Evolutionary conservation across 92 coral and sea anemone species (phyloP).

Genomic region (Heteractis magnifica): DNA sequence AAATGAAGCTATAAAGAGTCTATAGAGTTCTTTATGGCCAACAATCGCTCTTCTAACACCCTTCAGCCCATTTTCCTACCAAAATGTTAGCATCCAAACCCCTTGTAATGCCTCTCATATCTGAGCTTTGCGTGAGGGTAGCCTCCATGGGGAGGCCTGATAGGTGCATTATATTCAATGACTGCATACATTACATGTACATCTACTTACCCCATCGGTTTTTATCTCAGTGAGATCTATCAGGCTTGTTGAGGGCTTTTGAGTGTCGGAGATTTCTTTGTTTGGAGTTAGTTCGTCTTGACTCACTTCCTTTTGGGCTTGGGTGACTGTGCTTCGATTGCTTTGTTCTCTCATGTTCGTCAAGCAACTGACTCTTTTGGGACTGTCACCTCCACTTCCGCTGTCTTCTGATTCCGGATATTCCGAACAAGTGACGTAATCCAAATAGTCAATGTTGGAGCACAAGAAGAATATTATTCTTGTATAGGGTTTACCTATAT

Average conservation of each 20-base stretch:
- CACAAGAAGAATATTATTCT: slow-evolving; percentile 24
- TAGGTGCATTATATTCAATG: background rate
- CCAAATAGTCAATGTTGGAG: background rate
- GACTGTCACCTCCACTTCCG: background rate
- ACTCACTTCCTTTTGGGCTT: background rate
- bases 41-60: too few species aligned
- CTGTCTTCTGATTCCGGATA: slow-evolving; percentile 3
- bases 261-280: background rate
- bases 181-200: too few species aligned
- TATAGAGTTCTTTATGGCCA: too few species aligned
- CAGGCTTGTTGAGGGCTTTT: slow-evolving; percentile 5
- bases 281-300: background rate
- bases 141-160: background rate
- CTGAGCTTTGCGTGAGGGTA: background rate
- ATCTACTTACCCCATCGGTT: slow-evolving; percentile 5
- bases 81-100: background rate
- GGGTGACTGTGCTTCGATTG: too few species aligned
- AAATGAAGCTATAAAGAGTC: too few species aligned
- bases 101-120: too few species aligned
- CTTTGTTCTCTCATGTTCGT: background rate
- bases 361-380: background rate
- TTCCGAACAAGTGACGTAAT: slow-evolving; percentile 1
- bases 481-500: background rate
- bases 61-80: background rate
- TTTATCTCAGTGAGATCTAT: slow-evolving; percentile 15